Conservation (phyloP, 2,888 invertebrate species). For the Imbricaverruca yamaguchii region DNA sequence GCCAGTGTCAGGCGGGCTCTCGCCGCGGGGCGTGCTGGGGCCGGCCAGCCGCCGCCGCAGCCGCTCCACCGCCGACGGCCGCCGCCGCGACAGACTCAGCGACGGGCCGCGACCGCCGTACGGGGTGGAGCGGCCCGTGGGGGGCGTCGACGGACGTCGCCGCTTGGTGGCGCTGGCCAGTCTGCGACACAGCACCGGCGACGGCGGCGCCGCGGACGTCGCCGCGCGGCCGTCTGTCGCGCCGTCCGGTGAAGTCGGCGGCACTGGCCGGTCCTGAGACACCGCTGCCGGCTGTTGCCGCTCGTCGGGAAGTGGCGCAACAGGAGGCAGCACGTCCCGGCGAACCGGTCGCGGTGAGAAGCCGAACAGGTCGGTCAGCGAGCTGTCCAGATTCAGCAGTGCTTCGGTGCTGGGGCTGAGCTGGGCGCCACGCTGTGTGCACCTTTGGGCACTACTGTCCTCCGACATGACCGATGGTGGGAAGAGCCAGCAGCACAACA, state of each 20-base stretch:
- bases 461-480: too few relatives aligned
- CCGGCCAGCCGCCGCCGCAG: neutral
- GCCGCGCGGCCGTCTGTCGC: too few relatives aligned
- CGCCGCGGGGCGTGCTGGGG: neutral
- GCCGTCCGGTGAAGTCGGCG: too few relatives aligned
- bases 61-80: neutral
- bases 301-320: too few relatives aligned
- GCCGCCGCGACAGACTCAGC: neutral
- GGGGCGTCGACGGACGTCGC: neutral
- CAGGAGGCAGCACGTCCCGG: too few relatives aligned
- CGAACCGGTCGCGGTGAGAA: neutral
- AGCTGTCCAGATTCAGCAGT: neutral
- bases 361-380: slow-evolving; percentile 2
- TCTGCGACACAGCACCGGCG: neutral
- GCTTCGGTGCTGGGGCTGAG: neutral
- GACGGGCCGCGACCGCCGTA: neutral
- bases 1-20: neutral
- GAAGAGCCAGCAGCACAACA: too few relatives aligned
- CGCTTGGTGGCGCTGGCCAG: neutral
- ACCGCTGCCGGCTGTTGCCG: too few relatives aligned
- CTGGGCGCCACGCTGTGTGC: neutral
- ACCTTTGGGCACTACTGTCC: too few relatives aligned
- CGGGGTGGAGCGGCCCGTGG: neutral
- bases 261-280: too few relatives aligned
- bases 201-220: too few relatives aligned